Conservation (phyloP, 2,113 vertebrate species). For the Coreoperca whiteheadi region DNA sequence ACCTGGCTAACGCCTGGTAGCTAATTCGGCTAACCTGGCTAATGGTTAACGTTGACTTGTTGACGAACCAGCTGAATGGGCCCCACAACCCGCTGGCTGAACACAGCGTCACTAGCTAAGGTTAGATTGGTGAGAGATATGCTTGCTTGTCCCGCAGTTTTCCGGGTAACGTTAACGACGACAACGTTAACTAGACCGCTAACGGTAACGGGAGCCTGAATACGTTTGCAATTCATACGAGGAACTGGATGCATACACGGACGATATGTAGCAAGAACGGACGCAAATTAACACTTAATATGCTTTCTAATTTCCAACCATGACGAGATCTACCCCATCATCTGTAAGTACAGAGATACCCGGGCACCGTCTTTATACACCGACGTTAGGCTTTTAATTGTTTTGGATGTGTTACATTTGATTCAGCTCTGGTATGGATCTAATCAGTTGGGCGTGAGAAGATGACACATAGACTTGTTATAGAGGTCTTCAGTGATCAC, state of each 20-base stretch:
- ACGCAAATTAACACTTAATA: slow-evolving; percentile 73
- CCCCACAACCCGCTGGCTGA: slow-evolving; percentile 80
- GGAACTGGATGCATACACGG: slow-evolving; percentile 44
- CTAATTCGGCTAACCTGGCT: slow-evolving; percentile 72
- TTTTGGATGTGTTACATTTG: slow-evolving; percentile 66
- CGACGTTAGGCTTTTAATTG: slow-evolving; percentile 60
- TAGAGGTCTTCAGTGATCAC: slow-evolving; percentile 60
- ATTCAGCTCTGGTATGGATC: slow-evolving; percentile 54
- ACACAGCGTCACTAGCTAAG: slow-evolving; percentile 80
- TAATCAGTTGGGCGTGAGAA: slow-evolving; percentile 74
- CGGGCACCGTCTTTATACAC: slow-evolving; percentile 52
- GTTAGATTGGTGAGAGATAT: slow-evolving; percentile 72
- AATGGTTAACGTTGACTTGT: slow-evolving; percentile 82
- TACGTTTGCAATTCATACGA: slow-evolving; percentile 58
- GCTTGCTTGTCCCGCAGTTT: slow-evolving; percentile 77
- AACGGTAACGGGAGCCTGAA: slow-evolving; percentile 62
- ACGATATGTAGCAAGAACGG: slow-evolving; percentile 63
- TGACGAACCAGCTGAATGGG: slow-evolving; percentile 81
- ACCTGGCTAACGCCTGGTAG: slow-evolving; percentile 59
- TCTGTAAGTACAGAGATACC: slow-evolving; percentile 78
- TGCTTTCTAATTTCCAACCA: slow-evolving; percentile 80
- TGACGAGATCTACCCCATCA: slow-evolving; percentile 78
- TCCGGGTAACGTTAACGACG: slow-evolving; percentile 71
- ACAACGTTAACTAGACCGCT: slow-evolving; percentile 71
- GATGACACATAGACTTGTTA: slow-evolving; percentile 65